A percentile compares a stretch with the other conserved stretches of the same genome.
These are phyloP conservation scores for Cinclus cinclus DNA, from an alignment of 2,113 vertebrate genomes.

Conservation along the genomic window DNA sequence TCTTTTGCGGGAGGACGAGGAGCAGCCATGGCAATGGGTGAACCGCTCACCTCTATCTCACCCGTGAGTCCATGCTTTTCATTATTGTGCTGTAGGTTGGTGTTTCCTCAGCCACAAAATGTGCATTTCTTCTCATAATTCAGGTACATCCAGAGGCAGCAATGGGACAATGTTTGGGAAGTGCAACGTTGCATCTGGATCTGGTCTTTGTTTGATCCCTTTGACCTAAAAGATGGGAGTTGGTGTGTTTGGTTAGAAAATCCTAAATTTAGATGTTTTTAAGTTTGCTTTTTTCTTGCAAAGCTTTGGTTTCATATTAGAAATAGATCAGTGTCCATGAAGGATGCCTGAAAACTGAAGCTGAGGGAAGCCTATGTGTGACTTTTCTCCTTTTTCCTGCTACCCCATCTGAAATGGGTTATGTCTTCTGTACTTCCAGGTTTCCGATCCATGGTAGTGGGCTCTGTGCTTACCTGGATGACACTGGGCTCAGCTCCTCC, in stretches of 20 bases:
- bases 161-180: background rate
- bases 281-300: background rate
- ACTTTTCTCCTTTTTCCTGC: background rate
- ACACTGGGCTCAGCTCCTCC: background rate
- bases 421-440: background rate
- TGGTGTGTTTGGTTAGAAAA: background rate
- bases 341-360: background rate
- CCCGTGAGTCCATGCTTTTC: background rate
- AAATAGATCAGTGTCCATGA: background rate
- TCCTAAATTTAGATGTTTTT: background rate
- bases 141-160: background rate
- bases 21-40: background rate
- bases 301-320: background rate
- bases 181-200: background rate
- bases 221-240: background rate
- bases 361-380: background rate
- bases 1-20: background rate
- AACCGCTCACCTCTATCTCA: fast-evolving
- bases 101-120: background rate
- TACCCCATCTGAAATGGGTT: background rate
- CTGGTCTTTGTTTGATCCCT: background rate
- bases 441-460: background rate
- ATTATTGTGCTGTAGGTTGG: fast-evolving
- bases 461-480: background rate
- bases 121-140: background rate